These are phyloP conservation scores for Rapana venosa DNA, from an alignment of 2,888 invertebrate species.

Conservation along the genomic window DNA sequence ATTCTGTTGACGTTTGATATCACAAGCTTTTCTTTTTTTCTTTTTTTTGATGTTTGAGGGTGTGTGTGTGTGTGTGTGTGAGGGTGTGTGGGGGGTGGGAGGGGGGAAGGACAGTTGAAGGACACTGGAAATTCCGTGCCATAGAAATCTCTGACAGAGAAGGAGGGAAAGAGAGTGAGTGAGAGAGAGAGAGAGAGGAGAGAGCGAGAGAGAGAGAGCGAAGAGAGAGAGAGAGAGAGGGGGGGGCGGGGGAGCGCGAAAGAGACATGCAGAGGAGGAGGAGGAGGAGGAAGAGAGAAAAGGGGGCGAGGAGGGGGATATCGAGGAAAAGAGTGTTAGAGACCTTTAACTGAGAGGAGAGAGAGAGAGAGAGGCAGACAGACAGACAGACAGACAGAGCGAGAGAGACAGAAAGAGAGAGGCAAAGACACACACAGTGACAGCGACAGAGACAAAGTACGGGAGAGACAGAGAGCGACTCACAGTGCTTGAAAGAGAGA, in stretches of 20 bases:
- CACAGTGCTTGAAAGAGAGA: too few relatives aligned
- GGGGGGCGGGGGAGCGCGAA: neutral
- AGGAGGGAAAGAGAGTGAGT: conserved; percentile 22
- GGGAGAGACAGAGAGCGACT: too few relatives aligned
- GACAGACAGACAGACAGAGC: too few relatives aligned
- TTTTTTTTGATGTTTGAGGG: too few relatives aligned
- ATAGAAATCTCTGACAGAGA: neutral
- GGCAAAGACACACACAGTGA: neutral
- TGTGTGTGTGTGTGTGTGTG: too few relatives aligned
- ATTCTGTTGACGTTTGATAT: too few relatives aligned
- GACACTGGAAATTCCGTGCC: neutral
- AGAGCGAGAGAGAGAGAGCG: conserved; percentile 27
- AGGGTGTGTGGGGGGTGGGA: too few relatives aligned
- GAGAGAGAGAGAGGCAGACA: too few relatives aligned
- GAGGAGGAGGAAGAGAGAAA: neutral
- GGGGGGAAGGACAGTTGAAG: neutral
- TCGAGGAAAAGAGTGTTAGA: too few relatives aligned
- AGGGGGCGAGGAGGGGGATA: neutral
- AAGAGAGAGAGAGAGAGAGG: neutral
- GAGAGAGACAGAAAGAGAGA: too few relatives aligned
- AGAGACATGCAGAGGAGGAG: conserved; percentile 25
- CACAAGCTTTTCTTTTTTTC: too few relatives aligned
- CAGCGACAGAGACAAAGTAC: neutral
- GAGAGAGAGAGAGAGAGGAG: conserved; percentile 26
- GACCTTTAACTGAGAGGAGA: too few relatives aligned